Evolutionary conservation across 1,140 invertebrate genomes (phyloP).

Genomic region (Portunus trituberculatus): DNA sequence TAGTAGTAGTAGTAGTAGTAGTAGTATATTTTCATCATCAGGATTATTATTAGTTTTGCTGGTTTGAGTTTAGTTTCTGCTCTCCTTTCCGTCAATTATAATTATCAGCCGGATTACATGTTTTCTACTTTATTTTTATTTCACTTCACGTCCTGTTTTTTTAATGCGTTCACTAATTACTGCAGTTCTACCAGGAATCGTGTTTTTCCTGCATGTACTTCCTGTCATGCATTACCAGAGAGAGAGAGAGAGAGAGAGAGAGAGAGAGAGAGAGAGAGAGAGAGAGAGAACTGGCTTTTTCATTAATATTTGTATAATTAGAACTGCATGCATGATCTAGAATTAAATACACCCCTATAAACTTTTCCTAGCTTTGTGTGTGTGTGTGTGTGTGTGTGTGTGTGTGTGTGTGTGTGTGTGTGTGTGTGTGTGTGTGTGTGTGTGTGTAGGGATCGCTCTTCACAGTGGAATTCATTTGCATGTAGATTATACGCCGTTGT

Average conservation of each 20-base stretch:
- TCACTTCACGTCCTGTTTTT: too few relatives aligned
- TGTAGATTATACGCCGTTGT: neutral
- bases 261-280: constrained; percentile 20
- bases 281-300: neutral
- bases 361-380: neutral
- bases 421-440: too few relatives aligned
- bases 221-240: neutral
- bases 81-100: too few relatives aligned
- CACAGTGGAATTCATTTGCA: neutral
- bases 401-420: too few relatives aligned
- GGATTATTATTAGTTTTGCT: neutral
- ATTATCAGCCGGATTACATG: neutral
- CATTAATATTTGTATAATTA: neutral
- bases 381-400: too few relatives aligned
- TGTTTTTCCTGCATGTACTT: too few relatives aligned
- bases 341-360: neutral
- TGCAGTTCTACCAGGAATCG: too few relatives aligned
- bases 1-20: neutral
- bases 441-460: too few relatives aligned
- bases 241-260: constrained; percentile 20
- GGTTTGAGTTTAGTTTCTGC: neutral
- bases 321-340: neutral
- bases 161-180: too few relatives aligned
- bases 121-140: neutral
- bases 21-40: neutral